A percentile compares a stretch with the other conserved stretches of the same genome.
These are phyloP conservation scores for Prietella phreatophila DNA, from an alignment of 2,113 vertebrate genomes.

Conservation along the genomic window DNA sequence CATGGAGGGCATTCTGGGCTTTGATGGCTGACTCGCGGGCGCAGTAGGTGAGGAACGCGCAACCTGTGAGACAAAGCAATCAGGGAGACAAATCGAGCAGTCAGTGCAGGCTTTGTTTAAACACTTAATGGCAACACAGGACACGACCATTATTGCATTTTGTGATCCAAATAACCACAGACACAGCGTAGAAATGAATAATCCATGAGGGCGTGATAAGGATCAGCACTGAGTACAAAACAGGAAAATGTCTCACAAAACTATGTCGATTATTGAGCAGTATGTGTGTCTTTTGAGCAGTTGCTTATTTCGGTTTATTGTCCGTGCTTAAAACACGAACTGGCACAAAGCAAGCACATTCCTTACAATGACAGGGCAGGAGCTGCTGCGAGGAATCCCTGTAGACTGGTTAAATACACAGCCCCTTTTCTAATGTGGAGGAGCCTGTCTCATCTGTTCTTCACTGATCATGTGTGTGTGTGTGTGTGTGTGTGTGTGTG, in stretches of 20 bases:
- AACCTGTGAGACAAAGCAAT: constrained; percentile 76
- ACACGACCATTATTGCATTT: constrained; percentile 10
- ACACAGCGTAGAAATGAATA: constrained; percentile 11
- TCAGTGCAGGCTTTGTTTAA: constrained; percentile 30
- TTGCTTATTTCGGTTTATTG: neutral
- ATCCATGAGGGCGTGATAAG: constrained; percentile 19
- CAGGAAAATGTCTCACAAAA: neutral
- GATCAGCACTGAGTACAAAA: neutral
- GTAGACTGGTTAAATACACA: constrained; percentile 51
- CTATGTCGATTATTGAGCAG: constrained; percentile 1
- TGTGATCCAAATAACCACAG: constrained; percentile 15
- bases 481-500: constrained; percentile 25
- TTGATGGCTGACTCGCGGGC: constrained; percentile 97
- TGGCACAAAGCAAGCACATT: constrained; percentile 25
- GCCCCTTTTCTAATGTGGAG: constrained; percentile 51
- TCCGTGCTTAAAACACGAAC: constrained; percentile 7
- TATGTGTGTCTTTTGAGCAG: neutral
- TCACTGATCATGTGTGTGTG: constrained; percentile 33
- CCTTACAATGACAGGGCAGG: constrained; percentile 43
- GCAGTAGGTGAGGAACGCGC: constrained; percentile 97
- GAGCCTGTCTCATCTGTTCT: constrained; percentile 46
- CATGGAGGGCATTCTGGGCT: constrained; percentile 95
- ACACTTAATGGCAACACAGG: constrained; percentile 25
- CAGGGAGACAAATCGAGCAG: constrained; percentile 34
- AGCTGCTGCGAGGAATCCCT: constrained; percentile 43